Evolutionary conservation across 2,888 invertebrate genomes (phyloP), one percentile per base, ranked within the genome.

Genomic region (Gonocerus acuteangulatus): DNA sequence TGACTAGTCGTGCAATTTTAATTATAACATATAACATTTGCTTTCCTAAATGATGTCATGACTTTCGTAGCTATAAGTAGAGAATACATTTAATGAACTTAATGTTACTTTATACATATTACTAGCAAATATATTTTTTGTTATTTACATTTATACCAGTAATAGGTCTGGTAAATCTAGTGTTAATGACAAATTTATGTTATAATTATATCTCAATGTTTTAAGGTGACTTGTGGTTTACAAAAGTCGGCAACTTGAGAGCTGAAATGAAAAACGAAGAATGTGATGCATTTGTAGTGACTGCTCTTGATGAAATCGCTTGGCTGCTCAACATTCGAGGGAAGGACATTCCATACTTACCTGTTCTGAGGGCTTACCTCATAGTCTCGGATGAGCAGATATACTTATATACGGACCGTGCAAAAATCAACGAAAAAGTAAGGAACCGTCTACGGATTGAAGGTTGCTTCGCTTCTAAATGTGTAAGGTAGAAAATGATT

Each of bases 261-360:
- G 73, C 75, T 2, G 81, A 83, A 65, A 77, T 94, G 69, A 74
- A 75, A 19, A 74, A 77, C 2, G 73, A 78, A n/a, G 79, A 79
- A 0, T 85, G 82, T 1, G 86, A 88, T 68, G 89, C 89, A 1
- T 83, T 92, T 78, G 80, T 94, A 23, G 79, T 95, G 13, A 90
- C 92, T 0, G 86, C 91, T 0, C 74, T 94, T 59, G 91, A 93
- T 69, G 93, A 94, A 74, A 83, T 88, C 47, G 89, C 92, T 0
- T 94, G 93, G 87, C 74, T 94, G 32, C 77, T 93, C 34, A 95
- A 95, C 73, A 82, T 95, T 16, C 80, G 94, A n/a, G 93, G 91
- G 0, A 77, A 82, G 61, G 94, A 95, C 75, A 79, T 90, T 65
- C 86, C 86, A 0, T 85, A 83, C 72, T 87, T 86, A 1, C 92